A percentile compares a stretch with the other conserved stretches of the same genome.
phyloP scores from a whole-genome alignment of 2,888 invertebrate genomes.

The Yponomeuta cagnagella region DNA sequence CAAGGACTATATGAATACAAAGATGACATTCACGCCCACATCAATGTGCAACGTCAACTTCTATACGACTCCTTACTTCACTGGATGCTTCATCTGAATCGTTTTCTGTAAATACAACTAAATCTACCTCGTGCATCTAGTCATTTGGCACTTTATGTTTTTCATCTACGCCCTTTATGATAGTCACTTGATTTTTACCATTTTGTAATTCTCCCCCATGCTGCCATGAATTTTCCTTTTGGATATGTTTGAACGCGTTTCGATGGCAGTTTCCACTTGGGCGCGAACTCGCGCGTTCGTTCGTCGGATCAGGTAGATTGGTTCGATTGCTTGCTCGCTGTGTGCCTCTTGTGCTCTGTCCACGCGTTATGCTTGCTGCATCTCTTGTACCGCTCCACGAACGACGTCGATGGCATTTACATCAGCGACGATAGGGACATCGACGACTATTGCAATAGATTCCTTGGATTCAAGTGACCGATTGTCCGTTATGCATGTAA shows the following conservation, averaged over 20 bases:
- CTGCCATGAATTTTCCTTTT: conserved; percentile 60
- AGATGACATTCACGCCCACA: conserved; percentile 64
- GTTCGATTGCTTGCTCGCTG: conserved; percentile 81
- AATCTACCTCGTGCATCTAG: conserved; percentile 23
- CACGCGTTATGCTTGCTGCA: conserved; percentile 80
- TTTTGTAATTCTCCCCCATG: conserved; percentile 65
- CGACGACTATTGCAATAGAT: conserved; percentile 55
- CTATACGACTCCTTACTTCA: conserved; percentile 59
- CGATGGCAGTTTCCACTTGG: conserved; percentile 71
- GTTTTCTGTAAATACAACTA: conserved; percentile 17
- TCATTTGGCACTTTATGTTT: conserved; percentile 15
- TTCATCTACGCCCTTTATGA: conserved; percentile 1
- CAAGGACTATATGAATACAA: conserved; percentile 62
- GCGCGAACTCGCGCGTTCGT: conserved; percentile 77
- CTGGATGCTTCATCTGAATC: conserved; percentile 53
- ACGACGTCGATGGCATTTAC: conserved; percentile 28
- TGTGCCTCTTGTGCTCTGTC: conserved; percentile 79
- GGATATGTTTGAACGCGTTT: conserved; percentile 37
- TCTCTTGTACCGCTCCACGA: conserved; percentile 65
- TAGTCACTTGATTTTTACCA: conserved; percentile 10
- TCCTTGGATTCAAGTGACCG: conserved; percentile 37
- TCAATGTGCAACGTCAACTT: conserved; percentile 64
- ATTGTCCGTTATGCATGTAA: not conserved
- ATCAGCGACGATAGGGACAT: conserved; percentile 49
- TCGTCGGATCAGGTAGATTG: conserved; percentile 88